These are phyloP conservation scores for Clamator glandarius DNA, from an alignment of 2,797 vertebrate species.

Conservation along the genomic window DNA sequence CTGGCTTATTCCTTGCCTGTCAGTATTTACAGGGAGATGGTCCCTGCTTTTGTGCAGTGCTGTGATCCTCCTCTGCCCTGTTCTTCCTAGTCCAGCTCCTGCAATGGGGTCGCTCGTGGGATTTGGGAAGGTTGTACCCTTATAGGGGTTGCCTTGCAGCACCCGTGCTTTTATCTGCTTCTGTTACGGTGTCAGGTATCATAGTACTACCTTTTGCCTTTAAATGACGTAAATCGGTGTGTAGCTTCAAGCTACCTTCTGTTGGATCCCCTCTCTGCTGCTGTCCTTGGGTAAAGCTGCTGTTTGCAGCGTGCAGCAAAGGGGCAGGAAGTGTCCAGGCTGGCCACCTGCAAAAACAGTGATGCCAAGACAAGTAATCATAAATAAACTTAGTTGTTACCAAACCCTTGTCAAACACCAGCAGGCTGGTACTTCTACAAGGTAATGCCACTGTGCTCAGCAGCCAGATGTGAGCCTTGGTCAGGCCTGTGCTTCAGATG, in stretches of 20 bases:
- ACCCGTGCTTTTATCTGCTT: not conserved
- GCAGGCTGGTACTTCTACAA: not conserved
- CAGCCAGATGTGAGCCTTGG: not conserved
- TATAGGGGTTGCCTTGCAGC: not conserved
- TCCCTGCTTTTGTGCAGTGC: not conserved
- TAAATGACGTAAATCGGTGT: not conserved
- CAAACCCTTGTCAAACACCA: not conserved
- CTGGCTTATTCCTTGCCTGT: not conserved
- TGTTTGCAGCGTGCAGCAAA: fast-evolving
- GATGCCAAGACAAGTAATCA: not conserved
- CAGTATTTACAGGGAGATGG: not conserved
- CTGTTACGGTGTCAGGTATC: not conserved
- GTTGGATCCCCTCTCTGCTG: not conserved
- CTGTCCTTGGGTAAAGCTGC: not conserved
- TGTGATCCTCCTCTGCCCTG: fast-evolving
- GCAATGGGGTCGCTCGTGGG: fast-evolving
- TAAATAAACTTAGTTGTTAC: not conserved
- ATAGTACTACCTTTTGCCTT: not conserved
- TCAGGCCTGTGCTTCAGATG: not conserved
- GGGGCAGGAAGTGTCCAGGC: not conserved
- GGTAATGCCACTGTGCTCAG: not conserved
- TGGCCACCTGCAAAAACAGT: not conserved
- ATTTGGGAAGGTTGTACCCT: too few relatives aligned
- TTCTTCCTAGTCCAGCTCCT: not conserved
- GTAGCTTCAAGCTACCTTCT: not conserved